Conservation (phyloP, 37 sponge, comb jelly and placozoan genomes). For the Agelas oroides region DNA sequence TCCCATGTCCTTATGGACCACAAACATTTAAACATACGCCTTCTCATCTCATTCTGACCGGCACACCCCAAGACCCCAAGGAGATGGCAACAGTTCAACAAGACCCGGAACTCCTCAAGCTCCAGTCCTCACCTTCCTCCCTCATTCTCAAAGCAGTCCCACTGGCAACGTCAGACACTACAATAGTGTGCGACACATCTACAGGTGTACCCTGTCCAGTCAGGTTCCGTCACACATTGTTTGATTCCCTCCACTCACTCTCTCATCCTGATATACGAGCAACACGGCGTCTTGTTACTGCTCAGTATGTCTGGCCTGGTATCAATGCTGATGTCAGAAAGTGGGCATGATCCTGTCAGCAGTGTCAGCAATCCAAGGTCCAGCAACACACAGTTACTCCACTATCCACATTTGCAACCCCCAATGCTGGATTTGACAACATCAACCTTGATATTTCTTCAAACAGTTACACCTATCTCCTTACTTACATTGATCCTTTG, state of each 20-base stretch:
- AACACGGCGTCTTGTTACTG: no score
- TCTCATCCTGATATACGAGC: constrained; percentile 34
- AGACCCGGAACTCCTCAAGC: neutral
- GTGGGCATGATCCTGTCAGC: constrained; percentile 51
- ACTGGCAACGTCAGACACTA: neutral
- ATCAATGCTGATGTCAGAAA: constrained; percentile 54
- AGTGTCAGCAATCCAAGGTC: constrained; percentile 61
- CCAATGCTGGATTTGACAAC: constrained; percentile 55
- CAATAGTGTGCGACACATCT: constrained; percentile 49
- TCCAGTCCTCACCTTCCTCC: constrained; percentile 15
- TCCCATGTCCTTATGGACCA: constrained; percentile 57
- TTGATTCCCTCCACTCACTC: constrained; percentile 39
- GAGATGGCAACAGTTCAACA: neutral
- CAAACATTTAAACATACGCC: constrained; percentile 43
- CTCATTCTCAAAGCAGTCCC: constrained; percentile 28
- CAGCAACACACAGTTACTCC: constrained; percentile 60
- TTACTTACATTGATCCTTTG: constrained; percentile 61
- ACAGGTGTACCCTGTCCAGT: constrained; percentile 34
- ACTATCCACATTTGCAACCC: constrained; percentile 38
- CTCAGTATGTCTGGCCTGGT: constrained; percentile 23
- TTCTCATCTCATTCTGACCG: constrained; percentile 10
- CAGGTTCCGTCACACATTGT: constrained; percentile 29
- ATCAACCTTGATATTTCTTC: constrained; percentile 64
- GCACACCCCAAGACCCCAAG: constrained; percentile 20
- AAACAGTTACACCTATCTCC: constrained; percentile 52